Evolutionary conservation across 2,888 invertebrate genomes (phyloP).

Genomic region (Lasius platythorax): DNA sequence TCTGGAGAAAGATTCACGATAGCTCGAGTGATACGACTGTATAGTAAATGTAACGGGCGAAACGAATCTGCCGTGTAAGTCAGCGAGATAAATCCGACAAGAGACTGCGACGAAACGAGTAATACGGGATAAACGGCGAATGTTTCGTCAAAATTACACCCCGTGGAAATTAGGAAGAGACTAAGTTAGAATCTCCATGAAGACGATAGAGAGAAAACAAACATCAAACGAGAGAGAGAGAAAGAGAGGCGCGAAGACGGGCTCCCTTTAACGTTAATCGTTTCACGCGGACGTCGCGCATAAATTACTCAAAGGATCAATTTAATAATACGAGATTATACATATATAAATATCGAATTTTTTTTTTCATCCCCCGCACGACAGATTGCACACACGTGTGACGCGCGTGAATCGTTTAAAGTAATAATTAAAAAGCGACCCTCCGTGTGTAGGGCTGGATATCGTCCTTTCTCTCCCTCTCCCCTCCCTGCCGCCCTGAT

Average conservation of each 20-base stretch:
- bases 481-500: not conserved
- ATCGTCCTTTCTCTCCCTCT: not conserved
- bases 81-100: slow-evolving; percentile 34
- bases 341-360: not conserved
- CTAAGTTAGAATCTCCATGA: slow-evolving; percentile 29
- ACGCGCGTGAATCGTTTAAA: slow-evolving; percentile 15
- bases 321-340: slow-evolving; percentile 16
- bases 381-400: not conserved
- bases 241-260: not conserved
- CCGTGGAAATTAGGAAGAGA: slow-evolving; percentile 48
- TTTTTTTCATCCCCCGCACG: not conserved
- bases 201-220: not conserved
- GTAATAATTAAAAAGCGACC: slow-evolving; percentile 40
- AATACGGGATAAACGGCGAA: slow-evolving; percentile 29
- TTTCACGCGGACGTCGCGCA: not conserved
- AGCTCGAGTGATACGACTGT: not conserved
- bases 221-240: slow-evolving; percentile 1
- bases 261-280: not conserved
- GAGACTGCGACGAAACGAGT: slow-evolving; percentile 15
- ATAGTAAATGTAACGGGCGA: not conserved
- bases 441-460: not conserved
- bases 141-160: slow-evolving; percentile 43
- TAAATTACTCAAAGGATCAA: not conserved
- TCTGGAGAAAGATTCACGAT: not conserved
- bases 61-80: slow-evolving; percentile 13